Evolutionary conservation across 2,888 invertebrate genomes (phyloP), one percentile per base, ranked within the genome.

Genomic region (Erebia ligea): DNA sequence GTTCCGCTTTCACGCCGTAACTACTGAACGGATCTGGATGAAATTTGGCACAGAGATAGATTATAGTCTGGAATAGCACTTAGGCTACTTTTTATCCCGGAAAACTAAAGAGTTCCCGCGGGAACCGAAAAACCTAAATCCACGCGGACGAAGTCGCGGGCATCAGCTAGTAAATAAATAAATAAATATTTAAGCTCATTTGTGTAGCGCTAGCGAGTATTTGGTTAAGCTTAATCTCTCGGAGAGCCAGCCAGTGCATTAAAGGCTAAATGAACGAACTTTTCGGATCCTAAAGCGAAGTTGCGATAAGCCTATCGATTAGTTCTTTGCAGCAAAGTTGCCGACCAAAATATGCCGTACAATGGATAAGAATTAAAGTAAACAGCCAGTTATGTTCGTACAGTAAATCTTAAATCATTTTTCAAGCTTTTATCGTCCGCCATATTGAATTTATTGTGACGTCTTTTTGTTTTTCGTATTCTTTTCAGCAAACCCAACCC

Each of bases 231-330:
- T 73, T 73, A 70, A 73, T 73, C 70, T 68, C 50, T 70, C 71
- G 56, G 68, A 45, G 48, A 73, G 68, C 73, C 67, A 52, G 67
- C 58, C 67, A 59, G 52, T 67, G 67, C 67, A 67, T 67, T 67
- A 67, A 61, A 59, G 67, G 67, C 67, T 67, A 67, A 67, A 67
- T 67, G 67, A 67, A 67, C 50, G 67, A 67, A 67, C 67, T 67
- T 67, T 67, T 67, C 59, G 67, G 66, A 65, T 70, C 65, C 70
- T 61, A 68, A 67, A 70, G 70, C 70, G 50, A 61, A 70, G 73
- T 64, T 56, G 67, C 70, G 70, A 73, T 73, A 73, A 73, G 73
- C 70, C 68, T 71, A 70, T 73, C 68, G 73, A 73, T 68, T 66
- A 62, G 68, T 70, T 70, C 68, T 73, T 73, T 70, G 67, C 61